phyloP scores from a whole-genome alignment of 2,113 vertebrate genomes.

The Typhlomys cinereus region DNA sequence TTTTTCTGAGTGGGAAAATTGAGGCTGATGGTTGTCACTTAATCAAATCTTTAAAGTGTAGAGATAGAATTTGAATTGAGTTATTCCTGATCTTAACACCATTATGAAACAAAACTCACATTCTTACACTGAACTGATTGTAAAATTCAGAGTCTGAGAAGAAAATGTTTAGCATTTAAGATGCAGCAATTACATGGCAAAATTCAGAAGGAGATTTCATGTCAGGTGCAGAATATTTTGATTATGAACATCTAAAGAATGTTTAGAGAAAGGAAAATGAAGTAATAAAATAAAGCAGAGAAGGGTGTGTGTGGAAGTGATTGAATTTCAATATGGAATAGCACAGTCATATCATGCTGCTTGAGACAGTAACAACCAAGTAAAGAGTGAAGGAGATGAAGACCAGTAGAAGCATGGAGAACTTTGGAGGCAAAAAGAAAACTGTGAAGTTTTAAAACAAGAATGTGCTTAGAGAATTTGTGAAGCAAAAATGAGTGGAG shows the following conservation, averaged over 20 bases:
- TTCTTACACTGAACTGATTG: neutral
- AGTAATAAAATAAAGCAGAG: neutral
- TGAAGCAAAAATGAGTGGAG: neutral
- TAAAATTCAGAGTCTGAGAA: neutral
- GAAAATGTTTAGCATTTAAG: neutral
- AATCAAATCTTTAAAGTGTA: conserved; percentile 32
- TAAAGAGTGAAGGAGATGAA: neutral
- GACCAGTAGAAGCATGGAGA: neutral
- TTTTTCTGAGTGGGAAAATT: conserved; percentile 3
- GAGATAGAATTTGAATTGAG: conserved; percentile 1
- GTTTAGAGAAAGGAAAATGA: neutral
- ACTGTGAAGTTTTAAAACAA: neutral
- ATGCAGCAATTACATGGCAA: neutral
- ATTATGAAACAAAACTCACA: neutral
- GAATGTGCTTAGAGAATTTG: neutral
- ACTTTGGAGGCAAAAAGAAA: neutral
- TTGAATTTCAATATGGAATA: neutral
- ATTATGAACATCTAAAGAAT: neutral
- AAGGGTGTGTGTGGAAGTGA: neutral
- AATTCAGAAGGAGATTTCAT: neutral
- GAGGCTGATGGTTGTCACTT: neutral
- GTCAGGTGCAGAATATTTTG: neutral
- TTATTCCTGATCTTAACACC: conserved; percentile 3
- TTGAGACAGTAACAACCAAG: neutral
- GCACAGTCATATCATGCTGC: neutral